A percentile compares a stretch with the other conserved stretches of the same genome.
These are phyloP conservation scores for Monodelphis domestica DNA, from an alignment of 2,797 vertebrate species.

Conservation along the genomic window DNA sequence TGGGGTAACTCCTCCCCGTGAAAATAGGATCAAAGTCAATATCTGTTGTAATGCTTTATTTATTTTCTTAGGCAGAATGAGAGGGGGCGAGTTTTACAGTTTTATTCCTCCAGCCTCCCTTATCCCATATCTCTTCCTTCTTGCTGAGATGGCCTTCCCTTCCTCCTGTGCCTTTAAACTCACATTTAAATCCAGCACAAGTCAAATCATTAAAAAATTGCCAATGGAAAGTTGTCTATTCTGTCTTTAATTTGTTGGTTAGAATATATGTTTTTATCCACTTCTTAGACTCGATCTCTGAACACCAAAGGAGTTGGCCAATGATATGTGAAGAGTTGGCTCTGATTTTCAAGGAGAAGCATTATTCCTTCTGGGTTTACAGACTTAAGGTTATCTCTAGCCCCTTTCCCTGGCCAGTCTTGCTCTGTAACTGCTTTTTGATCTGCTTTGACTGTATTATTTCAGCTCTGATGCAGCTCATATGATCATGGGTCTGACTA, in stretches of 20 bases:
- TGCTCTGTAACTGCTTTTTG: not conserved
- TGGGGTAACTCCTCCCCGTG: slow-evolving; percentile 45
- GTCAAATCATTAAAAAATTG: slow-evolving; percentile 75
- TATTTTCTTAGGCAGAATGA: slow-evolving; percentile 52
- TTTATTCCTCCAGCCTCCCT: slow-evolving; percentile 47
- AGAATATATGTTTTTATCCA: not conserved
- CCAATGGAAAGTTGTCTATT: slow-evolving; percentile 46
- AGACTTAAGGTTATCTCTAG: not conserved
- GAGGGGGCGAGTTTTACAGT: not conserved
- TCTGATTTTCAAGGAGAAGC: fast-evolving
- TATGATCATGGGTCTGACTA: slow-evolving; percentile 7
- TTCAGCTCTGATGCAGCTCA: not conserved
- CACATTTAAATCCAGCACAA: slow-evolving; percentile 70
- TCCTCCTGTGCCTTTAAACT: slow-evolving; percentile 78
- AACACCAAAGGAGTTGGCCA: not conserved
- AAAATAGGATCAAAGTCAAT: slow-evolving; percentile 59
- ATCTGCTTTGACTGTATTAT: not conserved
- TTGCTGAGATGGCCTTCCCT: slow-evolving; percentile 70
- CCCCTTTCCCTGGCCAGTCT: not conserved
- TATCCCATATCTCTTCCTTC: slow-evolving; percentile 30
- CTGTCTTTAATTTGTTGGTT: slow-evolving; percentile 56
- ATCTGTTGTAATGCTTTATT: slow-evolving; percentile 48
- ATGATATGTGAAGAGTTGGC: not conserved
- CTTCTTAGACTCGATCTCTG: not conserved
- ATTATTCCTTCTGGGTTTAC: not conserved